Evolutionary conservation across 2,888 invertebrate species (phyloP).

Genomic region (Leptogaster cylindrica): DNA sequence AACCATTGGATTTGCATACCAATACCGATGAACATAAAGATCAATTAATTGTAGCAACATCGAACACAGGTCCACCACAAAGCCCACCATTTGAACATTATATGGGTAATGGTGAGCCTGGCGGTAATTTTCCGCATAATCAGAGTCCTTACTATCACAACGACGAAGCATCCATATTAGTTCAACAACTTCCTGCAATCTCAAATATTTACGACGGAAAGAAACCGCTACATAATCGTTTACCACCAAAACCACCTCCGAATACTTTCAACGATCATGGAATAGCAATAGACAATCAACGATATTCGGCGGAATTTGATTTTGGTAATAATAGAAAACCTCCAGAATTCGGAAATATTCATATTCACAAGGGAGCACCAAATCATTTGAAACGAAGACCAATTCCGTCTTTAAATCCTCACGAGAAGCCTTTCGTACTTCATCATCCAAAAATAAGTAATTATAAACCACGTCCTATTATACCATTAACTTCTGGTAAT

Average conservation of each 20-base stretch:
- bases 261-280: too few species aligned
- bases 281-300: background rate
- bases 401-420: background rate
- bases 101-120: too few species aligned
- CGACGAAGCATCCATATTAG: too few species aligned
- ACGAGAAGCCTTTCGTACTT: background rate
- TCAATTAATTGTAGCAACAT: too few species aligned
- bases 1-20: background rate
- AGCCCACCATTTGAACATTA: background rate
- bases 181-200: too few species aligned
- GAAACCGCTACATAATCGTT: background rate
- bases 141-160: background rate
- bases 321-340: background rate
- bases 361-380: background rate
- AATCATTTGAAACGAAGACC: background rate
- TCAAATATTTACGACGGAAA: background rate
- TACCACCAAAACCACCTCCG: background rate
- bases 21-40: background rate
- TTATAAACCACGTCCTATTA: background rate
- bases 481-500: background rate
- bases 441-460: background rate
- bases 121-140: background rate
- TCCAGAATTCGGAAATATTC: background rate
- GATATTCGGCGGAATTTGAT: background rate
- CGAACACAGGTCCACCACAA: background rate